These are phyloP conservation scores for Acridotheres tristis DNA, from an alignment of 2,797 vertebrate genomes.

Conservation along the genomic window DNA sequence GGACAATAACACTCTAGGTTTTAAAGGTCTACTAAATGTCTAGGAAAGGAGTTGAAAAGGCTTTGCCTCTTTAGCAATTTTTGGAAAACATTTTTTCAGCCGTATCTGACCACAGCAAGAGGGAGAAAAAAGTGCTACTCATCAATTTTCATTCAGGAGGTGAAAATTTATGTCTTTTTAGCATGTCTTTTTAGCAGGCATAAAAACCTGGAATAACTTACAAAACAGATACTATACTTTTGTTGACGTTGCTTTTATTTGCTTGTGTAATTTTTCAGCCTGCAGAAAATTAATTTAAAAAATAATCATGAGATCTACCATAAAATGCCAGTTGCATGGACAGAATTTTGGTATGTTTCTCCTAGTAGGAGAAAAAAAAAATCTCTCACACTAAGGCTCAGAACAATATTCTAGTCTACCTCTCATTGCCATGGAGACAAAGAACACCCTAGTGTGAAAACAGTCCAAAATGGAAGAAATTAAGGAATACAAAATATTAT, in stretches of 20 bases:
- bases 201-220: not conserved
- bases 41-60: not conserved
- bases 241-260: not conserved
- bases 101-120: not conserved
- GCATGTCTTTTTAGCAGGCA: not conserved
- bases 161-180: not conserved
- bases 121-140: not conserved
- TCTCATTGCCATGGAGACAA: not conserved
- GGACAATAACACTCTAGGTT: not conserved
- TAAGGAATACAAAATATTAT: not conserved
- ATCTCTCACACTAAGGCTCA: not conserved
- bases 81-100: not conserved
- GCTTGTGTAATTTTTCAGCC: not conserved
- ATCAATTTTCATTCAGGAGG: not conserved
- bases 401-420: not conserved
- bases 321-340: not conserved
- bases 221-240: not conserved
- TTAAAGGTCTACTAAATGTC: not conserved
- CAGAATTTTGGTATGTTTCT: not conserved
- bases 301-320: not conserved
- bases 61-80: not conserved
- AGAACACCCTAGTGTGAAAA: not conserved
- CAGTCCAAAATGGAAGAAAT: not conserved
- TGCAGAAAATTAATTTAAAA: not conserved
- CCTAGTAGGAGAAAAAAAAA: not conserved